Conservation (phyloP, 2,113 vertebrate genomes). For the Hiodon tergisus region DNA sequence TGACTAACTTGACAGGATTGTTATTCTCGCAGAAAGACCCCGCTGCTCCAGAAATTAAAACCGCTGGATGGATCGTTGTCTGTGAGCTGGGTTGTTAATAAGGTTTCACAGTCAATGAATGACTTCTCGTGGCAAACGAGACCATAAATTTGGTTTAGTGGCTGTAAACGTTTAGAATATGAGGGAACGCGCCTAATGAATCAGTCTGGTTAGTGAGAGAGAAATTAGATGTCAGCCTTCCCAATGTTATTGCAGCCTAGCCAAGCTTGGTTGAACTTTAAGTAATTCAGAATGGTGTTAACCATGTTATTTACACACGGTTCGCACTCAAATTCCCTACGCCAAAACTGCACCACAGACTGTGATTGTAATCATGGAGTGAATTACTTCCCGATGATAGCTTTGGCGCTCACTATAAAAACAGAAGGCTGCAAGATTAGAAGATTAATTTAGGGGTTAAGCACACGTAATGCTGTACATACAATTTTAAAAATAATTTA, state of each 20-base stretch:
- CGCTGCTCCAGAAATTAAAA: too few species aligned
- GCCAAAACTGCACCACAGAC: too few species aligned
- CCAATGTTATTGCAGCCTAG: conserved; percentile 55
- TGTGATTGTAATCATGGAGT: too few species aligned
- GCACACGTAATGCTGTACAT: too few species aligned
- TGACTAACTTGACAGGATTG: conserved; percentile 90
- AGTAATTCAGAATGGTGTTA: conserved; percentile 4
- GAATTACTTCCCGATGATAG: too few species aligned
- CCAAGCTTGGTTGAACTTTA: not conserved
- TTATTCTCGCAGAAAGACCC: conserved; percentile 86
- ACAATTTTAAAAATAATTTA: too few species aligned
- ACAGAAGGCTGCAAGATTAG: too few species aligned
- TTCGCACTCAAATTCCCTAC: too few species aligned
- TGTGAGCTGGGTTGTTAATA: conserved; percentile 73
- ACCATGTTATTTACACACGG: not conserved
- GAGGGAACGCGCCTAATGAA: conserved; percentile 73
- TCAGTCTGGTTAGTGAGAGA: conserved; percentile 48
- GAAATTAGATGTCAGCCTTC: conserved; percentile 64
- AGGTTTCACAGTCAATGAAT: conserved; percentile 88
- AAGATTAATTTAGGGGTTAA: too few species aligned
- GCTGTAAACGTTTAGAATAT: conserved; percentile 82
- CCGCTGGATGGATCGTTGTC: conserved; percentile 63
- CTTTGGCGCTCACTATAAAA: too few species aligned
- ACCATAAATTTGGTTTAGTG: conserved; percentile 72
- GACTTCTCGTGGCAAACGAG: conserved; percentile 82